phyloP scores from a whole-genome alignment of 1,140 invertebrate genomes.

The roundworm (Caenorhabditis elegans) region WBcel235 BX284605.5:4650001-4650500 shows the following conservation, averaged over 20 bases:
- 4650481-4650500: too few relatives aligned
- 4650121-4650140: background rate
- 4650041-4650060: too few relatives aligned
- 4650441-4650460: too few relatives aligned
- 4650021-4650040: too few relatives aligned
- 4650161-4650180: background rate
- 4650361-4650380: background rate
- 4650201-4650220: background rate
- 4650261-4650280: slow-evolving; percentile 3
- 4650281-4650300: background rate
- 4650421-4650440: too few relatives aligned
- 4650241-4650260: background rate
- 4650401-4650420: background rate
- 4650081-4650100: too few relatives aligned
- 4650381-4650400: background rate
- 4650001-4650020: too few relatives aligned
- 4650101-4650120: background rate
- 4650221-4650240: background rate
- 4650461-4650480: too few relatives aligned
- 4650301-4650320: background rate
- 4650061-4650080: too few relatives aligned
- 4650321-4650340: background rate
- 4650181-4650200: background rate
- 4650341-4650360: background rate
- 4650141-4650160: background rate